Evolutionary conservation across 2,797 vertebrate genomes (phyloP), one percentile per base, ranked within the genome.

Genomic region (Picus viridis): DNA sequence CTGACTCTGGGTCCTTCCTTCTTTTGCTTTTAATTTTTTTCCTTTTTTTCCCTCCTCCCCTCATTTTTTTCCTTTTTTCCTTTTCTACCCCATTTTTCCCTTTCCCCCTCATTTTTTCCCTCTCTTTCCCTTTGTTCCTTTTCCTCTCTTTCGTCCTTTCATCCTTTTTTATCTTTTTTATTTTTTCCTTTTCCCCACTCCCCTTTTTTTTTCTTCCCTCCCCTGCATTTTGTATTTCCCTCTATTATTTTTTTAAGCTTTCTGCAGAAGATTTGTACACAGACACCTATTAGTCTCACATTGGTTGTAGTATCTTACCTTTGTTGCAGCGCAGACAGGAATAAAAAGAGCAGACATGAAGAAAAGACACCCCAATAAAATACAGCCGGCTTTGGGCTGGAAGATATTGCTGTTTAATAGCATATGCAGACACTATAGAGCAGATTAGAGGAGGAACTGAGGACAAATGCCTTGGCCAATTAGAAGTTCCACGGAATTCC

Each of bases 281-380:
- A 1, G 0, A 43, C 9, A 3, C 0, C 0, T 36, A 15, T 19
- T 8, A 5, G 8, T 47, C 61, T 90, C 72, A 17, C 34, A 53
- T 2, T 13, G 34, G 13, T 58, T 75, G 39, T 41, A 6, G 2
- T 9, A 19, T 57, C 30, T 90, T 47, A 26, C 39, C 15, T 83
- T 70, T 68, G 30, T 24, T 26, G 27, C 34, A 54, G 30, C 32
- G 47, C 16, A 87, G 75, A 53, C 49, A 69, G 72, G 56, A 91
- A 74, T 79, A 86, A 76, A 87, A 92, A 71, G 58, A 74, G 27
- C 56, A 85, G 36, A 34, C 29, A 12, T 26, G 30, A 59, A 53
- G 23, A 51, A 58, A 87, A 67, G 32, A 14, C 29, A 41, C 7
- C 6, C 26, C 45, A 27, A 67, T 68, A 62, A 49, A 85, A 62